phyloP scores from a whole-genome alignment of 2,888 invertebrate species.

The Netelia fuscicornis region DNA sequence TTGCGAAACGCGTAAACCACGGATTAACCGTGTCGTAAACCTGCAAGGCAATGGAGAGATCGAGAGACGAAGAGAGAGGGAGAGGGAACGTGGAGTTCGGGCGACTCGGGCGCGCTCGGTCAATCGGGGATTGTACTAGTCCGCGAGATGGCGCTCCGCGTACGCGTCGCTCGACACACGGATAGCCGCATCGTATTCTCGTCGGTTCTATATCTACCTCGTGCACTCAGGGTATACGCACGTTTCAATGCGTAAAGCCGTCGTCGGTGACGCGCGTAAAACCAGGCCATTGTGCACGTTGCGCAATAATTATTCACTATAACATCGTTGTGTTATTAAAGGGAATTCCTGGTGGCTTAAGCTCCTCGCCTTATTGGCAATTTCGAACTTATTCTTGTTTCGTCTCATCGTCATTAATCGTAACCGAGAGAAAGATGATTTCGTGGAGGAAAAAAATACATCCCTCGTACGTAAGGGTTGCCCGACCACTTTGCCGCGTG shows the following conservation, averaged over 20 bases:
- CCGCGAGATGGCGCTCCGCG: no score
- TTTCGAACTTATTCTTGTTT: background rate
- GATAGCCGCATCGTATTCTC: background rate
- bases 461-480: background rate
- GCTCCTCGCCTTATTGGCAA: background rate
- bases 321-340: constrained; percentile 1
- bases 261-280: constrained; percentile 12
- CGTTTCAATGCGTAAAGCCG: constrained; percentile 16
- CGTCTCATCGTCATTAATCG: background rate
- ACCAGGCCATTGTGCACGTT: background rate
- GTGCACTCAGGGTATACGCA: background rate
- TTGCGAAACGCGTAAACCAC: constrained; percentile 73
- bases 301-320: constrained; percentile 22
- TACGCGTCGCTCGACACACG: no score
- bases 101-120: background rate
- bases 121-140: no score
- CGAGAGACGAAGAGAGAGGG: background rate
- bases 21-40: constrained; percentile 75
- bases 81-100: background rate
- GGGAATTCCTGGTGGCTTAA: background rate
- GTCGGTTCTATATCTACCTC: background rate
- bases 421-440: background rate
- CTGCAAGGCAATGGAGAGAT: constrained; percentile 28
- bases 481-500: constrained; percentile 8
- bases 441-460: background rate